Percentiles rank a stretch among this genome's conserved stretches.
Conservation (phyloP, 2,888 invertebrate species). For the Andrena marginata region DNA sequence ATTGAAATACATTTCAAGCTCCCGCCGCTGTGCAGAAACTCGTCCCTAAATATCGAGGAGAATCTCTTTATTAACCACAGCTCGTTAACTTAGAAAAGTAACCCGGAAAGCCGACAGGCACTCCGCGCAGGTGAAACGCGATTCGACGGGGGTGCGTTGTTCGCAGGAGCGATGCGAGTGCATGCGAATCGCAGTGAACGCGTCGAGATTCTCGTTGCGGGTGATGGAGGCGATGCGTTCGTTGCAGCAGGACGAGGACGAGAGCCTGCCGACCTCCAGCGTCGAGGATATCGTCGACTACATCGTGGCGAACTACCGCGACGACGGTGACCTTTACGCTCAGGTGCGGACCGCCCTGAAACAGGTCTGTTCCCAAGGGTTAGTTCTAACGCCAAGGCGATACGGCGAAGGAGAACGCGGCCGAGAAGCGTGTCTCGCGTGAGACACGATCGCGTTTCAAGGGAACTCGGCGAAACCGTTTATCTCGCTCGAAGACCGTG, state of each 20-base stretch:
- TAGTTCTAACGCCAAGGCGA: slow-evolving; percentile 50
- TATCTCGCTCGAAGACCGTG: slow-evolving; percentile 53
- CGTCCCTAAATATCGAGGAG: too few species aligned
- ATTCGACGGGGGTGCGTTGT: not conserved
- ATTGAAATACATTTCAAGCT: too few species aligned
- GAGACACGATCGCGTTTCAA: slow-evolving; percentile 67
- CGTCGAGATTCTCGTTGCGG: slow-evolving; percentile 72
- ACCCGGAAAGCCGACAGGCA: too few species aligned
- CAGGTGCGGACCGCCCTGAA: slow-evolving; percentile 75
- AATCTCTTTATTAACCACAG: too few species aligned
- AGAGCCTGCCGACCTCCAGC: slow-evolving; percentile 45
- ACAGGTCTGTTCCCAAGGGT: slow-evolving; percentile 75
- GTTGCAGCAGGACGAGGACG: slow-evolving; percentile 55
- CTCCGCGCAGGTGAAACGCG: too few species aligned
- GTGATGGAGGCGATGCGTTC: slow-evolving; percentile 77
- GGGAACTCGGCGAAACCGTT: slow-evolving; percentile 51
- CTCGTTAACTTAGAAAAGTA: too few species aligned
- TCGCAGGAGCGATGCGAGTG: slow-evolving; percentile 41
- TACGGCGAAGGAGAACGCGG: slow-evolving; percentile 27
- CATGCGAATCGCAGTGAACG: slow-evolving; percentile 57
- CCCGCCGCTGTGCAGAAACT: too few species aligned
- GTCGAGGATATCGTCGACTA: slow-evolving; percentile 72
- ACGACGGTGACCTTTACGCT: slow-evolving; percentile 75
- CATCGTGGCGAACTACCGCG: slow-evolving; percentile 65
- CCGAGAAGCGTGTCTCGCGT: slow-evolving; percentile 60